Evolutionary conservation across 2,113 vertebrate species (phyloP).

Genomic region (Ariopsis seemanni): DNA sequence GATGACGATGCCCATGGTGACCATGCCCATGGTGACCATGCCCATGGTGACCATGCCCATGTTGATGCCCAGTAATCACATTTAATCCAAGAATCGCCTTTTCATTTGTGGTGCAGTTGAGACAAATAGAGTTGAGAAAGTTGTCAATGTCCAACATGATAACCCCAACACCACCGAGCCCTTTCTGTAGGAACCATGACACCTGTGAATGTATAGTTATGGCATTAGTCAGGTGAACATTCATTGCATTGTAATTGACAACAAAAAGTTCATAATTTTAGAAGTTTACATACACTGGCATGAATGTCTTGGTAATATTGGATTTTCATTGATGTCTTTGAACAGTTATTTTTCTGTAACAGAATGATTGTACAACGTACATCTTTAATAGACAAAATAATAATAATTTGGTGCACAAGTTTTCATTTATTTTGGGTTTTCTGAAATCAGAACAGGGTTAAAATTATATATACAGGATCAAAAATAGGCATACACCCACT

Average conservation of each 20-base stretch:
- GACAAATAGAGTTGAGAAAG: constrained; percentile 30
- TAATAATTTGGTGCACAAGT: too few species aligned
- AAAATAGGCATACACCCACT: too few species aligned
- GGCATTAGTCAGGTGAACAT: background rate
- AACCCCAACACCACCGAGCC: constrained; percentile 44
- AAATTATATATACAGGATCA: too few species aligned
- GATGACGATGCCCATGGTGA: background rate
- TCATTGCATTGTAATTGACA: background rate
- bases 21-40: background rate
- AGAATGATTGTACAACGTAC: too few species aligned
- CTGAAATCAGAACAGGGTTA: too few species aligned
- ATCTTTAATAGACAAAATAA: too few species aligned
- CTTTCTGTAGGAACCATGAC: constrained; percentile 33
- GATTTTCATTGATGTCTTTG: too few species aligned
- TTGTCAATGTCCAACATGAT: constrained; percentile 30
- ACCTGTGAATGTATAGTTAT: constrained; percentile 9
- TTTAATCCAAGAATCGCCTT: constrained; percentile 13
- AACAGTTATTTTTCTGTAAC: too few species aligned
- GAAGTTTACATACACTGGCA: too few species aligned
- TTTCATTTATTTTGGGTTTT: too few species aligned
- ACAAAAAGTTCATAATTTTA: background rate
- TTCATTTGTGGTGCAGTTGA: constrained; percentile 17
- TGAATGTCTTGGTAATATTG: too few species aligned
- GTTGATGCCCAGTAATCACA: constrained; percentile 2
- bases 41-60: background rate